Conservation (phyloP, 2,888 invertebrate genomes). For the Macrosiphum euphorbiae region DNA sequence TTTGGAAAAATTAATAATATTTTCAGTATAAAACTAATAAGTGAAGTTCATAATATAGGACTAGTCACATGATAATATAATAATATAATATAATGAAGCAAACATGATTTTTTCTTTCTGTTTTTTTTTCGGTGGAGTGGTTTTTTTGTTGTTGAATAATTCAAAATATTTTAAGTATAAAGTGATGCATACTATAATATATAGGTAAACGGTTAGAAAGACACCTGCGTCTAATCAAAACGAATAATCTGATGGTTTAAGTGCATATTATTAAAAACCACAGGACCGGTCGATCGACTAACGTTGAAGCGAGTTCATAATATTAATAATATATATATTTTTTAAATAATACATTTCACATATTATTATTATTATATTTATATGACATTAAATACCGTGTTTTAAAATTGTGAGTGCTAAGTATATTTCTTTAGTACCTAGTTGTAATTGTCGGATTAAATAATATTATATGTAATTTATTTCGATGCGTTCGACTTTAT, state of each 20-base stretch:
- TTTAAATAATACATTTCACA: not conserved
- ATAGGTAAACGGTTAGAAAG: not conserved
- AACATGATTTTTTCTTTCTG: too few relatives aligned
- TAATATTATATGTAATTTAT: not conserved
- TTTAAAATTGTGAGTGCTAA: not conserved
- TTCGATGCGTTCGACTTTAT: not conserved
- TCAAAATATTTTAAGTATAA: too few relatives aligned
- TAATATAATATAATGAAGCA: too few relatives aligned
- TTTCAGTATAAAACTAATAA: not conserved
- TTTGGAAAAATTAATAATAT: not conserved
- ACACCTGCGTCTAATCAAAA: not conserved
- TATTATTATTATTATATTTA: not conserved
- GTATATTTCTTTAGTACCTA: not conserved
- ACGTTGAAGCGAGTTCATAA: too few relatives aligned
- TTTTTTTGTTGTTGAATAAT: too few relatives aligned
- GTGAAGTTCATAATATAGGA: not conserved
- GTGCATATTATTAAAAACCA: not conserved
- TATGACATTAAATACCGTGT: not conserved
- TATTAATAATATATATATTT: not conserved
- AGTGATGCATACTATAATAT: too few relatives aligned
- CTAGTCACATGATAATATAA: too few relatives aligned
- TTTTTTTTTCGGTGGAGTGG: too few relatives aligned
- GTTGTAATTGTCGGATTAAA: not conserved
- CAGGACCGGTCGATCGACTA: not conserved
- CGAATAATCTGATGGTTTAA: not conserved